Base-by-base conservation (phyloP, 2,797 vertebrate species). In the Rhabdophis nuchalis region DNA sequence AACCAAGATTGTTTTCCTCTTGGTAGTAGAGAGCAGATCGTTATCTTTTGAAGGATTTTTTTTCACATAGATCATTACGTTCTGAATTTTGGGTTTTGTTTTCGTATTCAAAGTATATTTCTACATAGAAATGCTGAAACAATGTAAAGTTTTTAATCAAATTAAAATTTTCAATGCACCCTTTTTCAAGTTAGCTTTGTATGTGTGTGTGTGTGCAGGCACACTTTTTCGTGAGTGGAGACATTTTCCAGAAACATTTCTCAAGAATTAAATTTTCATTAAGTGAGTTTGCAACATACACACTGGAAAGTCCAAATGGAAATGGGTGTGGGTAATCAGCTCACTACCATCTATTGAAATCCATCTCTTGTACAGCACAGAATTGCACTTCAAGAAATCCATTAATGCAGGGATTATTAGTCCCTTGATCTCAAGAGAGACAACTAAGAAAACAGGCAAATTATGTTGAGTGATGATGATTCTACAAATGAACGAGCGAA, bases 341-440 rank as follows among this genome's bases (percentile, higher is more conserved):
- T 29, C 60, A 61, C 60, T 29, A 61, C 60, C 27, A 61, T 12
- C 11, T 61, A 9, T 12, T 61, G 60, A 61, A 61, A 29, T 4
- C 7, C 11, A 61, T 29, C 60, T 13, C 27, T 61, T 61, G 29
- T 5, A 64, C 12, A 14, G 13, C 29, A 14, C 12, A 14, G 29
- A 64, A n/a, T n/a, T 14, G 61, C 14, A n/a, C 61, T 14, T 64
- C 12, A 64, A 14, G 4, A 64, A 64, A 61, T 61, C 11, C 94
- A 99, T 97, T 11, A 98, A 98, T 41, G 98, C 57, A 60, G 57
- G 57, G 2, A 60, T 25, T 60, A 25, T 25, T 60, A 10, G 20
- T 58, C 23, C 57, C 20, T 23, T 58, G 6, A 58, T 60, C 57
- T 9, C 23, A 60, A 60, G 8, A 60, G 57, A 60, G 23, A 60